A percentile compares a stretch with the other conserved stretches of the same genome.
Evolutionary conservation across 2,113 vertebrate species (phyloP).

Genomic region (Euleptes europaea): DNA sequence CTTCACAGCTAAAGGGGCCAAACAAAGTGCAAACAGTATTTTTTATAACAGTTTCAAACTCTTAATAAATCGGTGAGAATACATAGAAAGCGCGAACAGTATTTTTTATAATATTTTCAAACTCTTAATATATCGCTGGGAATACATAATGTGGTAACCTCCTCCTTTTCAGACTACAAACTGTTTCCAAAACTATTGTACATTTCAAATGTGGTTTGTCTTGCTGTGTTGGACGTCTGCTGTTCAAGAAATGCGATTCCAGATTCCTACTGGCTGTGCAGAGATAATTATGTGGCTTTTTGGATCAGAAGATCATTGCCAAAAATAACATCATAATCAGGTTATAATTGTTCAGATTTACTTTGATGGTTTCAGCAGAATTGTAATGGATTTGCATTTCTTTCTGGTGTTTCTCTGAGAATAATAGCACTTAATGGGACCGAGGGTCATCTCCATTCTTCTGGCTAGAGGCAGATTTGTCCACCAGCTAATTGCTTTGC

Average conservation of each 20-base stretch:
- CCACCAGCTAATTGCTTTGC: background rate
- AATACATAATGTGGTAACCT: too few species aligned
- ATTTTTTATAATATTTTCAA: too few species aligned
- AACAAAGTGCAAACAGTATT: too few species aligned
- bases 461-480: background rate
- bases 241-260: conserved; percentile 14
- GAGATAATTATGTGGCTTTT: conserved; percentile 21
- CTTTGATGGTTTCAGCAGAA: conserved; percentile 5
- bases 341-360: conserved; percentile 10
- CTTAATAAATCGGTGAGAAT: too few species aligned
- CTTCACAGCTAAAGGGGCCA: too few species aligned
- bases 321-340: conserved; percentile 23
- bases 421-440: background rate
- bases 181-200: background rate
- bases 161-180: background rate
- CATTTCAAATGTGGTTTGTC: conserved; percentile 12
- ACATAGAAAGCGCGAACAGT: too few species aligned
- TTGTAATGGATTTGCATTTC: conserved; percentile 2
- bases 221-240: background rate
- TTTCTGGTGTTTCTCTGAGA: background rate
- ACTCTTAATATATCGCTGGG: too few species aligned
- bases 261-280: conserved; percentile 9
- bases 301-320: conserved; percentile 1
- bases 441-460: background rate
- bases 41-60: too few species aligned